Percentiles rank a stretch among this genome's conserved stretches.
phyloP scores from a whole-genome alignment of 2,888 invertebrate genomes.

The Salticus scenicus region DNA sequence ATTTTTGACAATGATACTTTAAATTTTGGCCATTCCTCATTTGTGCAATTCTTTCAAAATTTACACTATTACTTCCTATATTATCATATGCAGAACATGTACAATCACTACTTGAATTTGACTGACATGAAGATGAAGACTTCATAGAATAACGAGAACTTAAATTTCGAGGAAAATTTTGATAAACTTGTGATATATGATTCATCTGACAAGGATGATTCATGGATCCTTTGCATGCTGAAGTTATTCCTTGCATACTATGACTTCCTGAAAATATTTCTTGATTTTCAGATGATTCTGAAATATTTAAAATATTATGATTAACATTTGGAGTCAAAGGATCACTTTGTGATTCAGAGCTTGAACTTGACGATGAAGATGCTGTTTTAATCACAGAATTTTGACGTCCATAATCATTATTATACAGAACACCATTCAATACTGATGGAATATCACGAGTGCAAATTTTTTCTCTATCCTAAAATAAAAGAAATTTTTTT shows the following conservation, averaged over 20 bases:
- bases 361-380: constrained; percentile 59
- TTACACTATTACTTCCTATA: constrained; percentile 14
- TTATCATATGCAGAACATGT: constrained; percentile 42
- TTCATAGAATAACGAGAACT: constrained; percentile 55
- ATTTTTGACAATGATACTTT: constrained; percentile 41
- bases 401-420: constrained; percentile 33
- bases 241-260: constrained; percentile 36
- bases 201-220: constrained; percentile 43
- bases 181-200: constrained; percentile 61
- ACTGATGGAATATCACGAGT: constrained; percentile 39
- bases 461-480: constrained; percentile 50
- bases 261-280: constrained; percentile 42
- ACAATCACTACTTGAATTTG: constrained; percentile 43
- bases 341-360: constrained; percentile 58
- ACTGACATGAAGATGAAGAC: constrained; percentile 18
- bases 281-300: constrained; percentile 50
- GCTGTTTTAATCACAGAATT: constrained; percentile 27
- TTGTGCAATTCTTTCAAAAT: constrained; percentile 25
- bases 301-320: constrained; percentile 48
- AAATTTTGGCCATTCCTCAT: constrained; percentile 39
- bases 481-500: constrained; percentile 13
- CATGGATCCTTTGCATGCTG: constrained; percentile 25
- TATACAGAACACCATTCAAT: constrained; percentile 36
- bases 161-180: constrained; percentile 69
- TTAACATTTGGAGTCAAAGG: constrained; percentile 39